phyloP scores from a whole-genome alignment of 2,797 vertebrate species.

The Falco cherrug region DNA sequence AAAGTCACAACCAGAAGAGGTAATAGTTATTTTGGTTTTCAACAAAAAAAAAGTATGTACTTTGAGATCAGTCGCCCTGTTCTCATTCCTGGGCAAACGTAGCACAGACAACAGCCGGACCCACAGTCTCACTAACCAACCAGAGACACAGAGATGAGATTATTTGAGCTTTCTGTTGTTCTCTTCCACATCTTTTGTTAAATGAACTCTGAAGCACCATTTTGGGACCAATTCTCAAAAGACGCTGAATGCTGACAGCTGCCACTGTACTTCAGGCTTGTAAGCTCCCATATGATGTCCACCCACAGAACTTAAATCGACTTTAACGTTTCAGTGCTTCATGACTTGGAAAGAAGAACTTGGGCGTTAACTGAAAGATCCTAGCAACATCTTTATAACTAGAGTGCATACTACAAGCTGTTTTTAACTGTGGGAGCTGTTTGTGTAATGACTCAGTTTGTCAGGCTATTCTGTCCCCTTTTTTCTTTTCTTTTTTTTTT shows the following conservation, averaged over 20 bases:
- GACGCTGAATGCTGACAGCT: conserved; percentile 24
- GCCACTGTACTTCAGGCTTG: not conserved
- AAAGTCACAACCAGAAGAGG: not conserved
- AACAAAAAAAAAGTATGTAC: not conserved
- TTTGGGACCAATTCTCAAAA: not conserved
- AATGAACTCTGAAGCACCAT: not conserved
- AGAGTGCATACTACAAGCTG: not conserved
- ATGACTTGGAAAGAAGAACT: conserved; percentile 2
- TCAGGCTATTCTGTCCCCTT: not conserved
- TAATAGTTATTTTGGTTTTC: not conserved
- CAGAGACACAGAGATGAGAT: fast-evolving
- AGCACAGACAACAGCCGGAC: not conserved
- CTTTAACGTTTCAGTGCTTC: not conserved
- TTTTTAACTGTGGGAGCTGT: not conserved
- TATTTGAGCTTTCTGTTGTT: not conserved
- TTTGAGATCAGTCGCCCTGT: not conserved
- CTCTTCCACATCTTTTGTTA: not conserved
- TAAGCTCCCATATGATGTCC: not conserved
- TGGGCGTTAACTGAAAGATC: not conserved
- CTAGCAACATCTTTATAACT: not conserved
- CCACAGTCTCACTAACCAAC: not conserved
- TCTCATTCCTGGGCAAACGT: fast-evolving
- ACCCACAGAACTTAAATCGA: not conserved
- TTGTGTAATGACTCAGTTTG: not conserved
- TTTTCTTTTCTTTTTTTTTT: not conserved